Base-by-base conservation (phyloP, 1,140 invertebrate genomes). In the Pseudomyrmex gracilis region DNA sequence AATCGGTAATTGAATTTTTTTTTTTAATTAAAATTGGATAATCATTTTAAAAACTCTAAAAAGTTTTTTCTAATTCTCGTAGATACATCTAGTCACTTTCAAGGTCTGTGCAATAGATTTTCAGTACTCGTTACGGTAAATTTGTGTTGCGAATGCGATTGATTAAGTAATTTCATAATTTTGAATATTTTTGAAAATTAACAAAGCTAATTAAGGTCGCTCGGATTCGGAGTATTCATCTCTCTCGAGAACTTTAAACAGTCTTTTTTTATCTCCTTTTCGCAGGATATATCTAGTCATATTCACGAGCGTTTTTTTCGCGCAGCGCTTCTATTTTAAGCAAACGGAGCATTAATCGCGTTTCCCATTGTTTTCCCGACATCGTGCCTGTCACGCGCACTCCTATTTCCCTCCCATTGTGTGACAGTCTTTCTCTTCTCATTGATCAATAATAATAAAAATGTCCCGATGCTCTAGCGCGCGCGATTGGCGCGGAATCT, bases 361-460 rank as follows among this genome's bases (percentile, higher is more conserved):
- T 77, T 34, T 77, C 49, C 49, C 15, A 77, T 77, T 77, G 74
- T 77, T 20, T 34, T 20, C 17, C 74, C 43, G 47, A 45, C 74
- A 77, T 77, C 63, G 74, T 34, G 34, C 63, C 49, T 77, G 74
- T 77, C 74, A 77, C 8, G 67, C 63, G 63, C 74, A 77, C 63
- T 77, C 74, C 49, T 34, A 63, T 55, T 10, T 53, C 17, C 2
- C 74, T 53, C 17, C 2, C 74, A 67, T 77, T 77, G 63, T 77
- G 51, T 77, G 74, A 77, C 13, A 77, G 61, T 43, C 61, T 77
- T 68, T 77, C 74, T 68, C 49, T 77, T 68, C 61, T 77, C 74
- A 77, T 77, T 68, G 74, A 17, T 68, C 74, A 77, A 77, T 77
- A 77, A 77, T 68, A 77, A 77, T 77, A 77, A 77, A 77, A 77